These are phyloP conservation scores for Euura saliciscinereae DNA, from an alignment of 1,140 invertebrate species.

Conservation along the genomic window DNA sequence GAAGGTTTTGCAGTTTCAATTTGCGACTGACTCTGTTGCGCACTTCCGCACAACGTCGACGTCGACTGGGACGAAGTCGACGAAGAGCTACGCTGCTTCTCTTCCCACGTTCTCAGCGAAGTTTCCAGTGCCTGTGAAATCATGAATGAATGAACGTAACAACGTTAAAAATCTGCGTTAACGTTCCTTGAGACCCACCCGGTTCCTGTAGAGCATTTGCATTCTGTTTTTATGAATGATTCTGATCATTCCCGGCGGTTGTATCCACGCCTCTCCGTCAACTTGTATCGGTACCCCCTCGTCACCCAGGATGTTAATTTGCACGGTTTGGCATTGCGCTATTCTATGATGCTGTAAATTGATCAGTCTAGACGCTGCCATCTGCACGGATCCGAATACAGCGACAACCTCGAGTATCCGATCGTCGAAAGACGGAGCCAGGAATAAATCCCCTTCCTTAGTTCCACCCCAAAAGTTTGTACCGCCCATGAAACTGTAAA, in stretches of 20 bases:
- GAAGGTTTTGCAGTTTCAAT: constrained; percentile 37
- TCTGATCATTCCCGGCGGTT: constrained; percentile 93
- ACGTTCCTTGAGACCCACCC: constrained; percentile 59
- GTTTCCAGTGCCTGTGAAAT: constrained; percentile 78
- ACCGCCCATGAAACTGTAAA: constrained; percentile 90
- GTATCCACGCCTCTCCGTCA: constrained; percentile 98
- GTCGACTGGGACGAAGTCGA: constrained; percentile 51
- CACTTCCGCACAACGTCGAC: constrained; percentile 46
- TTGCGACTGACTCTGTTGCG: constrained; percentile 36
- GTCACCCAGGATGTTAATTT: constrained; percentile 92
- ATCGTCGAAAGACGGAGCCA: constrained; percentile 91
- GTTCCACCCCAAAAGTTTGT: constrained; percentile 98
- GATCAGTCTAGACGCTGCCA: constrained; percentile 93
- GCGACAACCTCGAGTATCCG: constrained; percentile 94
- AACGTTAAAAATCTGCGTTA: too few relatives aligned
- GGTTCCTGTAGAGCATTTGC: constrained; percentile 92
- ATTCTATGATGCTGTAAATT: constrained; percentile 97
- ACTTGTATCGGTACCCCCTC: constrained; percentile 92
- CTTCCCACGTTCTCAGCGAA: constrained; percentile 90
- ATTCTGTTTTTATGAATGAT: constrained; percentile 97
- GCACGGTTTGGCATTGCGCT: constrained; percentile 93
- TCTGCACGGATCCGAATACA: constrained; percentile 95
- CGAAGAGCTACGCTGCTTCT: constrained; percentile 79
- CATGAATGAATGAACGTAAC: too few relatives aligned
- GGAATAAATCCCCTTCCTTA: constrained; percentile 86